phyloP scores from a whole-genome alignment of 2,797 vertebrate genomes.

The Pachyuromys duprasi region DNA sequence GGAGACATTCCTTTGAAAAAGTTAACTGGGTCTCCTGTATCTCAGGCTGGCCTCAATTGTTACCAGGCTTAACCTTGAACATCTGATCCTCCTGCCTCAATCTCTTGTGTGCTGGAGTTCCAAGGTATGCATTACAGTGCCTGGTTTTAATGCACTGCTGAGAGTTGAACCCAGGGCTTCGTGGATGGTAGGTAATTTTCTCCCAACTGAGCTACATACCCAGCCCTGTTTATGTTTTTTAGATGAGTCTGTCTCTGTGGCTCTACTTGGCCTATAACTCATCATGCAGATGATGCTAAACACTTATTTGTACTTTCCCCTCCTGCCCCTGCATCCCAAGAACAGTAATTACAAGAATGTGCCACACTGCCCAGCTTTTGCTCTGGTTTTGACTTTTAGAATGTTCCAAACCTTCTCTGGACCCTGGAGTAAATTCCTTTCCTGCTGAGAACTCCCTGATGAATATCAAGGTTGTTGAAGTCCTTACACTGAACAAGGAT shows the following conservation, averaged over 20 bases:
- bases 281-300: background rate
- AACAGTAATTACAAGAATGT: background rate
- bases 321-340: background rate
- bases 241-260: background rate
- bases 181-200: background rate
- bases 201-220: background rate
- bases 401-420: background rate
- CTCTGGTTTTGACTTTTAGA: constrained; percentile 63
- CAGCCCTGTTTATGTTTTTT: background rate
- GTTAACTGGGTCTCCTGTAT: background rate
- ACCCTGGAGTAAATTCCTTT: background rate
- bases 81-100: background rate
- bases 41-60: background rate
- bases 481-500: constrained; percentile 78
- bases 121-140: background rate
- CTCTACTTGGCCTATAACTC: background rate
- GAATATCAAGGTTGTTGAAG: constrained; percentile 73
- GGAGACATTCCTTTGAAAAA: background rate
- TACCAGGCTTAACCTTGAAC: background rate
- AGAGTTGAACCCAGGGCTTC: background rate
- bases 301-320: background rate
- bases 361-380: background rate
- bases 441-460: constrained; percentile 32
- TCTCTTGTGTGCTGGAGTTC: background rate
- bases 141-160: background rate